phyloP scores from a whole-genome alignment of 2,888 invertebrate species.

The Nudaria mundana region DNA sequence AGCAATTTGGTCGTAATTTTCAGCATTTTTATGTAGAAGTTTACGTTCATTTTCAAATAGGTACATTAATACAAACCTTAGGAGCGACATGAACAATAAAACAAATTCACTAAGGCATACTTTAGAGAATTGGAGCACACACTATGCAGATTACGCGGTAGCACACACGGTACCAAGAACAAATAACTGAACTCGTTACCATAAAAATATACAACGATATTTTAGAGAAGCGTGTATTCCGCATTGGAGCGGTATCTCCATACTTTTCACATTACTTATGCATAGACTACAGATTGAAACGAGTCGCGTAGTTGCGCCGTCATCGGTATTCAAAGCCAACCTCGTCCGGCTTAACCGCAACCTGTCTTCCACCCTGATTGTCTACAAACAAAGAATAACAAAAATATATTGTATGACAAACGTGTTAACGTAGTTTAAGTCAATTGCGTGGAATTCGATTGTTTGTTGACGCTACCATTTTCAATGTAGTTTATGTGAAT shows the following conservation, averaged over 20 bases:
- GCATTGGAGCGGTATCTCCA: slow-evolving; percentile 66
- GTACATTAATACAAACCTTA: too few species aligned
- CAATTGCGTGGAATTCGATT: slow-evolving; percentile 26
- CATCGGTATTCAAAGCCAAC: slow-evolving; percentile 73
- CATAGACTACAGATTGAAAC: slow-evolving; percentile 80
- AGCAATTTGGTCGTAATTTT: too few species aligned
- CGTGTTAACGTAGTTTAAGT: slow-evolving; percentile 24
- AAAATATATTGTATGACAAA: slow-evolving; percentile 31
- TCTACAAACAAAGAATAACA: slow-evolving; percentile 63
- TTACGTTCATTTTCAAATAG: too few species aligned
- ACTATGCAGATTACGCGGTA: slow-evolving; percentile 21
- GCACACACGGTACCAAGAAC: slow-evolving; percentile 43
- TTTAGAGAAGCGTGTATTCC: slow-evolving; percentile 66
- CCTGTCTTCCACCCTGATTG: slow-evolving; percentile 64
- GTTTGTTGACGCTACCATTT: slow-evolving; percentile 18
- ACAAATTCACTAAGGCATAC: slow-evolving; percentile 13
- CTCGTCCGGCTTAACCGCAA: slow-evolving; percentile 63
- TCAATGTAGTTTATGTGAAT: slow-evolving; percentile 10
- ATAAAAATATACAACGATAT: slow-evolving; percentile 74
- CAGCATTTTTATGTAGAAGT: too few species aligned
- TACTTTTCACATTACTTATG: slow-evolving; percentile 80
- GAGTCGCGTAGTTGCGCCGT: slow-evolving; percentile 67
- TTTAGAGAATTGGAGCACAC: slow-evolving; percentile 8
- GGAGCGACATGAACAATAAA: slow-evolving; percentile 5
- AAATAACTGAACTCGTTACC: slow-evolving; percentile 68